Evolutionary conservation across 2,113 vertebrate genomes (phyloP), one percentile per base, ranked within the genome.

Genomic region (Sceloporus undulatus): DNA sequence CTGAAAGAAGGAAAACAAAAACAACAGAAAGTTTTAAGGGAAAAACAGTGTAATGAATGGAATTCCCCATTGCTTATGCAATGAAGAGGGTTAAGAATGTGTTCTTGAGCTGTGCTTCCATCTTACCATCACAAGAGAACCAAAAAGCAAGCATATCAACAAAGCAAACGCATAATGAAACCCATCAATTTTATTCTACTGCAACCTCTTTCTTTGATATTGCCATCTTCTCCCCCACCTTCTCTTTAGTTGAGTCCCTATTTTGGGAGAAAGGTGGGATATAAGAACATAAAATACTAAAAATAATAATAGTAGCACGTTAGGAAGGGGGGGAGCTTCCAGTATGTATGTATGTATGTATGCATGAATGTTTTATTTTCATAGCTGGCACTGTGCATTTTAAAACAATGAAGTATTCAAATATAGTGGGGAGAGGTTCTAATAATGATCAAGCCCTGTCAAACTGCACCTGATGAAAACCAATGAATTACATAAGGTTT

Each of bases 1-100:
- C 99, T 99, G 92, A 68, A 96, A 92, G 38, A 93, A 92, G 94
- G 82, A 93, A 25, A 93, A 2, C 85, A 18, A 40, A 81, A 90
- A 13, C 73, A 34, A 91, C 0, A 9, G 2, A 89, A 73, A 73
- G 23, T 42, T 9, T 3, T 52, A 10, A 34, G 10, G 70, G 59
- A 7, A 86, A 2, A 1, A 65, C 14, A 38, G 25, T n/a, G 25
- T 21, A 70, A 48, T 86, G 1, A 85, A 56, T 8, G 21, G 16
- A 70, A 77, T 11, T 42, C 13, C 13, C 59, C 27, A 78, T 40
- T 29, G 52, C 59, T 56, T 1, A 16, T 1, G 27, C 88, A 38
- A 8, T 16, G n/a, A 4, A 10, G 56, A 11, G 48, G 7, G 48
- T 48, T 38, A 25, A 21, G 6, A 23, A 11, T 66, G 9, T 73